Percentiles rank a stretch among this genome's conserved stretches.
phyloP scores from a whole-genome alignment of 2,113 vertebrate species.

The Poeciliopsis turrubarensis region DNA sequence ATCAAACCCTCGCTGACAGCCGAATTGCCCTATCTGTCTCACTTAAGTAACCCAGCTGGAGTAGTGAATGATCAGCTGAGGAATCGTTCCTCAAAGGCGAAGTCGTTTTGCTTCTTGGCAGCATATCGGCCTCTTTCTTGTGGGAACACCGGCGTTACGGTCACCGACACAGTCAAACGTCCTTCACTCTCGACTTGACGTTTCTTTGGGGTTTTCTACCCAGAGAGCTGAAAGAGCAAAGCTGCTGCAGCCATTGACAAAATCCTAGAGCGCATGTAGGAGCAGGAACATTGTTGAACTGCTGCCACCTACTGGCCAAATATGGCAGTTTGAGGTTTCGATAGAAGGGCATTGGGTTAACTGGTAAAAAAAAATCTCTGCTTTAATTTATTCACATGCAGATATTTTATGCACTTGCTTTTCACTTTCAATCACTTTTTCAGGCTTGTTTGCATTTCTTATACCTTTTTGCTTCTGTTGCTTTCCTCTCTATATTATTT shows the following conservation, averaged over 20 bases:
- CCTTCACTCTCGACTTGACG: background rate
- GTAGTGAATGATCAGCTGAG: background rate
- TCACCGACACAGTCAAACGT: background rate
- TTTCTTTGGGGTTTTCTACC: background rate
- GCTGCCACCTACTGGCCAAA: slow-evolving; percentile 59
- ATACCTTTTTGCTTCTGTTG: no score
- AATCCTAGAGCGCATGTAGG: background rate
- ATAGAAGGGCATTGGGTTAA: background rate
- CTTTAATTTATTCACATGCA: no score
- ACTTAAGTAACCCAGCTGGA: slow-evolving; percentile 19
- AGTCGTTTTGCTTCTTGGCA: background rate
- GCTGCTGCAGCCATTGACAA: background rate
- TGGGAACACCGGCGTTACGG: background rate
- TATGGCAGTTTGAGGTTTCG: background rate
- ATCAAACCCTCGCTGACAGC: slow-evolving; percentile 25
- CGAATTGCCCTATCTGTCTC: slow-evolving; percentile 41
- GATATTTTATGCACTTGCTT: background rate
- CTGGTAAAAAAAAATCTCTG: background rate
- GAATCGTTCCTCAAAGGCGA: slow-evolving; percentile 3
- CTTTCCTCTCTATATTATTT: no score
- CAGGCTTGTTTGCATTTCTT: no score
- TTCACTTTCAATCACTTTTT: background rate
- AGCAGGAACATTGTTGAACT: slow-evolving; percentile 25
- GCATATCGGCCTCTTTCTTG: background rate
- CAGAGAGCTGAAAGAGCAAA: background rate